Base-by-base conservation (phyloP, 2,888 invertebrate genomes). In the Leptopilina myrica region DNA sequence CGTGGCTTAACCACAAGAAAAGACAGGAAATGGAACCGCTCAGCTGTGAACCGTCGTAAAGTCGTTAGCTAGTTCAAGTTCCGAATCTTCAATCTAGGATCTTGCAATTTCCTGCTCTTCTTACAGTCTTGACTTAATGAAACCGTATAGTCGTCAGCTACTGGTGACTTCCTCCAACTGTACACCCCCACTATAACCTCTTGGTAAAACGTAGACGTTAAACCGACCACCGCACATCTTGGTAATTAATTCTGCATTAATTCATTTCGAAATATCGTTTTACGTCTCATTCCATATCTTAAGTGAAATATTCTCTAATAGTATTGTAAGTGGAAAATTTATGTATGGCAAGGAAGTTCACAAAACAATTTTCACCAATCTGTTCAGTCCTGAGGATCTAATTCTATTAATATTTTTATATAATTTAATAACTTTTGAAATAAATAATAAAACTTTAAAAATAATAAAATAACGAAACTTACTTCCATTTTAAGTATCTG, bases 61-160 rank as follows among this genome's bases (percentile, higher is more conserved):
- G 26, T 69, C 33, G 69, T 56, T 69, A 69, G 69, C 8, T 14
- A 69, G 73, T 73, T 73, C 56, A 67, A 73, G 56, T 56, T 33
- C 15, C 73, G n/a, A 84, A 83, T 82, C 80, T 81, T 77, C 66
- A 81, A 81, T 84, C 80, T 78, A 49, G 53, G 83, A 85, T 84
- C 81, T 78, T 73, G 76, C 67, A 76, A 73, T 80, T 83, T 79
- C 79, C 79, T 82, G 76, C 77, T 69, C 77, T 75, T 79, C 66
- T 65, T 69, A 76, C 49, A 64, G 73, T 78, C 64, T 78, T 80
- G 80, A 76, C 80, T 81, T 84, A 85, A 83, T 85, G 83, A 85
- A 83, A 84, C 82, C 79, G 15, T 69, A 49, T 40, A 73, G 53
- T n/a, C 56, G 20, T 56, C 14, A 49, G 56, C 53, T 26, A 20